A percentile compares a stretch with the other conserved stretches of the same genome.
These are phyloP conservation scores for Agrochola litura DNA, from an alignment of 2,888 invertebrate species.

Conservation along the genomic window DNA sequence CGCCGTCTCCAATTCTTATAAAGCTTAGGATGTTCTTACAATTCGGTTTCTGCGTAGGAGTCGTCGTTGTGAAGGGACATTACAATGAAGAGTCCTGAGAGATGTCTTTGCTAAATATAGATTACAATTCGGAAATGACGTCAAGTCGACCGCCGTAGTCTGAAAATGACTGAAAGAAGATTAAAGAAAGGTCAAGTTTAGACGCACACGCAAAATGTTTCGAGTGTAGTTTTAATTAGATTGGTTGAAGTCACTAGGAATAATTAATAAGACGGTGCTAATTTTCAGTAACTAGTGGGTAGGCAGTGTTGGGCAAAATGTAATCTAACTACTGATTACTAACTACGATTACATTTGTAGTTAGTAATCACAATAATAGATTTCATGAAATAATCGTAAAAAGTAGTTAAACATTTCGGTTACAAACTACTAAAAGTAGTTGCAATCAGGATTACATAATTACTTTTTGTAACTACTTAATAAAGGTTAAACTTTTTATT, in stretches of 20 bases:
- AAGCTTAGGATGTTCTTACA: neutral
- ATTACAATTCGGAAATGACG: slow-evolving; percentile 48
- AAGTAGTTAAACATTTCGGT: too few species aligned
- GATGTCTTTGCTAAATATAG: slow-evolving; percentile 39
- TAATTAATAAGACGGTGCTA: neutral
- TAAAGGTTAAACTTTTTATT: too few species aligned
- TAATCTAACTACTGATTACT: too few species aligned
- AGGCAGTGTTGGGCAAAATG: too few species aligned
- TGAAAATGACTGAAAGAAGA: slow-evolving; percentile 16
- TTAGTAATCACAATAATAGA: too few species aligned
- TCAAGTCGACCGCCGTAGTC: slow-evolving; percentile 14
- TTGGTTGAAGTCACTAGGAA: neutral
- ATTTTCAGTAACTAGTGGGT: neutral
- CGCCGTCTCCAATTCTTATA: neutral
- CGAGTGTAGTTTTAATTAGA: neutral
- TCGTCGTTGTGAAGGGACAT: neutral
- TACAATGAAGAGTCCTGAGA: slow-evolving; percentile 11
- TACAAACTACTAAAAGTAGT: too few species aligned
- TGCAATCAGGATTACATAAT: too few species aligned
- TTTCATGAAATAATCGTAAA: too few species aligned
- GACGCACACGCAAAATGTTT: neutral
- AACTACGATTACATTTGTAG: too few species aligned
- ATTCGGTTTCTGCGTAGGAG: neutral
- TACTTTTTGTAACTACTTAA: too few species aligned
- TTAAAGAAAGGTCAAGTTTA: slow-evolving; percentile 3